Evolutionary conservation across 2,797 vertebrate genomes (phyloP).

Genomic region (Fistularia commersonii): DNA sequence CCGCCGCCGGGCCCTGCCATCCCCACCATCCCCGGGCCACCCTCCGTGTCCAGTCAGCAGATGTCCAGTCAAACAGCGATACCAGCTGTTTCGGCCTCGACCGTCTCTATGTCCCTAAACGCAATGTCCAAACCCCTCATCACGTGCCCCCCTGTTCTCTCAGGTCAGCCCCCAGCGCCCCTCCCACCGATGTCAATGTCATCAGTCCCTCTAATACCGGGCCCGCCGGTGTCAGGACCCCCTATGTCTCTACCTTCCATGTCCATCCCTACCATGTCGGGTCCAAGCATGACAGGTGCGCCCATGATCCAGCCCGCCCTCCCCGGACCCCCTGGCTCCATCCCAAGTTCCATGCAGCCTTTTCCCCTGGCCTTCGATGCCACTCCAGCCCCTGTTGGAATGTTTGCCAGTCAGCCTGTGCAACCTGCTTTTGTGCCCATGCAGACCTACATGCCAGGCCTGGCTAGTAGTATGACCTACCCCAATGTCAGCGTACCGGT

Average conservation of each 20-base stretch:
- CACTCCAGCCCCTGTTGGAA: conserved; percentile 68
- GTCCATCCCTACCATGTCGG: conserved; percentile 70
- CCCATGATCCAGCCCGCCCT: conserved; percentile 58
- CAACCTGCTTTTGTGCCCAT: conserved; percentile 77
- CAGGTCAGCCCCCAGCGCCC: conserved; percentile 42
- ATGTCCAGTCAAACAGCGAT: conserved; percentile 44
- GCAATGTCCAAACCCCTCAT: conserved; percentile 55
- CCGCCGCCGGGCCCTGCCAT: conserved; percentile 60
- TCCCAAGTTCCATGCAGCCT: conserved; percentile 78
- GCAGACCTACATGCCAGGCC: conserved; percentile 78
- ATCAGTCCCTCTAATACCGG: conserved; percentile 65
- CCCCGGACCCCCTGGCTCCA: conserved; percentile 60
- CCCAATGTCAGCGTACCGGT: conserved; percentile 80
- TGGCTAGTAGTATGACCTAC: conserved; percentile 80
- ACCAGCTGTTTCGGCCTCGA: conserved; percentile 34
- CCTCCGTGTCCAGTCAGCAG: conserved; percentile 64
- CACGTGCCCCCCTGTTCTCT: conserved; percentile 33
- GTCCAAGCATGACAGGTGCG: conserved; percentile 65
- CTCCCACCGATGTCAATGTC: conserved; percentile 64
- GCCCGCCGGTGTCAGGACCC: conserved; percentile 63
- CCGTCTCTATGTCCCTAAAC: conserved; percentile 40
- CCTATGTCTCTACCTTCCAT: conserved; percentile 72
- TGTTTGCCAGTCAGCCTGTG: conserved; percentile 74
- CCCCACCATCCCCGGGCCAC: conserved; percentile 67
- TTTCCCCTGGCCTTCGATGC: conserved; percentile 78